These are phyloP conservation scores for Barbus barbus DNA, from an alignment of 2,113 vertebrate species.

Conservation along the genomic window DNA sequence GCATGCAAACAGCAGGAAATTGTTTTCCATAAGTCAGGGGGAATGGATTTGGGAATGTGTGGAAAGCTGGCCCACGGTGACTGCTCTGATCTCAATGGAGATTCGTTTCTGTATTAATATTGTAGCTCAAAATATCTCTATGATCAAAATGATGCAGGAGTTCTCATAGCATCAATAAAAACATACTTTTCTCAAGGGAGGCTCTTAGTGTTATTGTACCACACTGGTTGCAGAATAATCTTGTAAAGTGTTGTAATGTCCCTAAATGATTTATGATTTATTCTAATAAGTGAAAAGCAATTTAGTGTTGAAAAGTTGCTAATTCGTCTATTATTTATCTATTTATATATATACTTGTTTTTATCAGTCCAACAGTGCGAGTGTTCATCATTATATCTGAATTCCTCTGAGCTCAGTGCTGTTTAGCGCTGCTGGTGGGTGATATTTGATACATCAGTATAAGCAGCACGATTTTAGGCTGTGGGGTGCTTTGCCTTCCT, in stretches of 20 bases:
- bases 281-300: background rate
- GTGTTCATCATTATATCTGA: constrained; percentile 19
- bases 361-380: constrained; percentile 14
- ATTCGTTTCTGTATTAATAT: background rate
- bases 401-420: constrained; percentile 22
- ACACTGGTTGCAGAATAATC: background rate
- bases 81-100: background rate
- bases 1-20: background rate
- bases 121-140: background rate
- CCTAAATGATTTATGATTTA: background rate
- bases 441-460: constrained; percentile 38
- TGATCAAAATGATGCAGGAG: background rate
- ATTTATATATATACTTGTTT: constrained; percentile 18
- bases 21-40: background rate
- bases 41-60: background rate
- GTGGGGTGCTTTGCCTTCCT: constrained; percentile 26
- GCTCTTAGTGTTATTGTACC: background rate
- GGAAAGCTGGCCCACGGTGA: background rate
- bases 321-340: background rate
- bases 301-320: constrained; percentile 1
- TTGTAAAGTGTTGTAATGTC: background rate
- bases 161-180: background rate
- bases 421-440: constrained; percentile 34
- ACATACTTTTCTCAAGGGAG: background rate
- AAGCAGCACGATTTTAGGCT: constrained; percentile 20